Percentiles rank a stretch among this genome's conserved stretches.
Conservation (phyloP, 1,140 invertebrate genomes). For the Eubasilissa regina region DNA sequence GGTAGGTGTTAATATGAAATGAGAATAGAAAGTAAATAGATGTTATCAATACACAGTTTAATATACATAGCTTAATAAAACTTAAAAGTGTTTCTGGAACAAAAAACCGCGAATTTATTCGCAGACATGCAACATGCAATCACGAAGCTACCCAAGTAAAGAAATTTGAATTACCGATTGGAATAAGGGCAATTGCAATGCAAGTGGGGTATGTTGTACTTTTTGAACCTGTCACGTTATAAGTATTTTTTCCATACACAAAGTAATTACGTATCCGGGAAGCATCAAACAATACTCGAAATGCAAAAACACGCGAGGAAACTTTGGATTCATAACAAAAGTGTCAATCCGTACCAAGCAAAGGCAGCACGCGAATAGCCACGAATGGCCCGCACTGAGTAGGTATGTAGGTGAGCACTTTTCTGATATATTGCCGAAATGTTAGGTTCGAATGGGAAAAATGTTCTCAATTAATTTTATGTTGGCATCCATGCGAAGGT, state of each 20-base stretch:
- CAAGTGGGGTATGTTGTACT: constrained; percentile 31
- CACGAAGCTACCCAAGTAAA: constrained; percentile 5
- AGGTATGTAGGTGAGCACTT: constrained; percentile 6
- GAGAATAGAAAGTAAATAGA: no score
- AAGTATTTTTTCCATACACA: constrained; percentile 38
- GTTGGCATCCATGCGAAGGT: constrained; percentile 26
- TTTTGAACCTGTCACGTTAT: constrained; percentile 36
- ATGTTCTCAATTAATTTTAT: constrained; percentile 17
- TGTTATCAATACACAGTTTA: no score
- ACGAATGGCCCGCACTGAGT: no score
- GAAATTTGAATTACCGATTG: constrained; percentile 29
- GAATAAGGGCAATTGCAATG: constrained; percentile 32
- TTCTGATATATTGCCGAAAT: constrained; percentile 8
- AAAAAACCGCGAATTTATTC: constrained; percentile 9
- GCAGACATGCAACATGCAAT: constrained; percentile 22
- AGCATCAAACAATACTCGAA: constrained; percentile 38
- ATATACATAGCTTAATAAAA: no score
- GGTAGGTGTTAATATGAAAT: no score
- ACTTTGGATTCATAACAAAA: constrained; percentile 44
- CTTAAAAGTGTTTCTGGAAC: no score
- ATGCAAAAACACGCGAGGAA: constrained; percentile 31
- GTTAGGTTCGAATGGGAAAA: constrained; percentile 22
- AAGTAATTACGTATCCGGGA: constrained; percentile 42
- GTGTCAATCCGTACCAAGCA: constrained; percentile 42
- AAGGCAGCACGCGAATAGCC: constrained; percentile 27